Base-by-base conservation (phyloP, 2,797 vertebrate species). In the Enteromius anoplus region DNA sequence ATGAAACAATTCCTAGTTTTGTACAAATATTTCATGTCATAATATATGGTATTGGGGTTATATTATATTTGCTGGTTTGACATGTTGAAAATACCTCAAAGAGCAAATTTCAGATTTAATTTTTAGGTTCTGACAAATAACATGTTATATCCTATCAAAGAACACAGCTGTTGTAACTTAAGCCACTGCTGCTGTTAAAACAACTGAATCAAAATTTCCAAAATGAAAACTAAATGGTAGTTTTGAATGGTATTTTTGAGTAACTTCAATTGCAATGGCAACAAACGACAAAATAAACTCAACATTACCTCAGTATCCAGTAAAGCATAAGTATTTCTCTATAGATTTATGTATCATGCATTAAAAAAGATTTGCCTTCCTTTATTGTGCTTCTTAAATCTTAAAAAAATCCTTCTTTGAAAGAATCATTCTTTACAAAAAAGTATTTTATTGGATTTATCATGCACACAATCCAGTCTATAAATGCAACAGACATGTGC, bases 401-500 rank as follows among this genome's bases (percentile, higher is more conserved):
- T 21, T 58, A 58, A 70, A 79, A 19, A 9, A 70, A 70, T 26
- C 12, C 7, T 5, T 6, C 19, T 29, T 58, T 45, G 2, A n/a
- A 29, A 29, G 37, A 70, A 80, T 21, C 23, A 10, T 34, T 53
- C 23, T 34, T 32, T 47, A 23, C 40, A 26, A 62, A 62, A 80
- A 62, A 5, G 29, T n/a, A 19, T n/a, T 73, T 73, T 73, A 73
- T 73, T 73, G 58, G 21, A 64, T 17, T 64, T 64, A 32, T 14
- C 37, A 45, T 77, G 23, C 15, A 47, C 40, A 64, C 60, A 32
- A 64, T 32, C 26, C 60, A 62, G 55, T 45, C 34, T 71, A 68
- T 47, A 45, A 70, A 80, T 11, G 51, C 68, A 47, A 40, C 78
- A 49, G 69, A 72, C 12, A 72, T 32, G 21, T n/a, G 55, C 75